Conservation (phyloP, 2,113 vertebrate genomes). For the Chloropsis cyanopogon region DNA sequence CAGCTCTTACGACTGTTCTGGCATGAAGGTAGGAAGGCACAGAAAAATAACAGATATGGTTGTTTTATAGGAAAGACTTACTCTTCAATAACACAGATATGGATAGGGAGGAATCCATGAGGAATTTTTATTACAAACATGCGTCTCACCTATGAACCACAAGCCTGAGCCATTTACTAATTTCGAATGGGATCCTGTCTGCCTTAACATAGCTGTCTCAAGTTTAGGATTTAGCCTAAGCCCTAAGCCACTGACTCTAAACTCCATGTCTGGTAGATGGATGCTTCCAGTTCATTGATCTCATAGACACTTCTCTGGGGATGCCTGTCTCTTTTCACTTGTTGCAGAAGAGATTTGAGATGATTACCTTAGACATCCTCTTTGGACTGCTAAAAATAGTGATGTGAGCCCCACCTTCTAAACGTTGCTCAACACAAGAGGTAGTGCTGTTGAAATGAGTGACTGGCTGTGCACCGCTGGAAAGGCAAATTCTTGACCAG, state of each 20-base stretch:
- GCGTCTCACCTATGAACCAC: neutral
- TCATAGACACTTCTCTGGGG: neutral
- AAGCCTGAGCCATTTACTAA: neutral
- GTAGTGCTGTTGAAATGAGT: neutral
- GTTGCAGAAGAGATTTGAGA: neutral
- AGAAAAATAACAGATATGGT: neutral
- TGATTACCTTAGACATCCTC: neutral
- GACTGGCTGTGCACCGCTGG: neutral
- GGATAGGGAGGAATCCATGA: neutral
- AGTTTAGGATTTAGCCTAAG: neutral
- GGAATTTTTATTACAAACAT: neutral
- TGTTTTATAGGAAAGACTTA: neutral
- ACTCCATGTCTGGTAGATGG: neutral
- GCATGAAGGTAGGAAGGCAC: neutral
- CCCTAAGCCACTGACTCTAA: neutral
- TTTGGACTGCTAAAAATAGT: neutral
- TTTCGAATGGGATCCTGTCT: neutral
- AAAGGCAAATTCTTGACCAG: neutral
- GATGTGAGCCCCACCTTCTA: neutral
- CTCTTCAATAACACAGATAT: neutral
- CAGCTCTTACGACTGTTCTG: neutral
- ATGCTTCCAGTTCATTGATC: neutral
- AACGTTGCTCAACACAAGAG: neutral
- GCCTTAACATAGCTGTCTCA: neutral
- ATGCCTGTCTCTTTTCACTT: neutral